Evolutionary conservation across 1,140 invertebrate species (phyloP).

Genomic region (Drosophila quadrilineata): DNA sequence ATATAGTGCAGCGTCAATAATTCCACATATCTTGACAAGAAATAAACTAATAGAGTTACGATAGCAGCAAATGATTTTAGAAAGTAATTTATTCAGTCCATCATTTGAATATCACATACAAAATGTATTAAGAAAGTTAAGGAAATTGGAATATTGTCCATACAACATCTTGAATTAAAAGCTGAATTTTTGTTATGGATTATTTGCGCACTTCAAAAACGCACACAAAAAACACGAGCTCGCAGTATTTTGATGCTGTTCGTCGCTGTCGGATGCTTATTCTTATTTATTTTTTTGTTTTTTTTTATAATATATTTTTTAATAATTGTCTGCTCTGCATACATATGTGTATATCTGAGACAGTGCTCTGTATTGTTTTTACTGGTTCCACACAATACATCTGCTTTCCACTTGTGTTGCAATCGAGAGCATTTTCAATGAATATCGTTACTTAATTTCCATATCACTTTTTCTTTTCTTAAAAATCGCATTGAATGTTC

Average conservation of each 20-base stretch:
- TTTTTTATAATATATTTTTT: too few species aligned
- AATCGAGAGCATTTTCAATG: not conserved
- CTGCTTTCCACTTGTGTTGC: not conserved
- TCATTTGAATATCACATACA: too few species aligned
- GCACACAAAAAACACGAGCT: constrained; percentile 15
- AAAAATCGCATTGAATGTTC: constrained; percentile 20
- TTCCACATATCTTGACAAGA: too few species aligned
- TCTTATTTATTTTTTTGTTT: constrained; percentile 8
- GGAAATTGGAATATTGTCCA: too few species aligned
- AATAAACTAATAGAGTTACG: too few species aligned
- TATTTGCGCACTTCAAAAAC: too few species aligned
- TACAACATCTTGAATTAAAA: too few species aligned
- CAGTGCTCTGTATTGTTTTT: not conserved
- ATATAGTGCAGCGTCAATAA: too few species aligned
- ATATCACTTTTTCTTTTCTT: constrained; percentile 19
- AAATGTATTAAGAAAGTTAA: too few species aligned
- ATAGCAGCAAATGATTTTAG: too few species aligned
- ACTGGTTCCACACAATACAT: not conserved
- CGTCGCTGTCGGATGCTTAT: constrained; percentile 8
- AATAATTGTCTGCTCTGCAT: constrained; percentile 6
- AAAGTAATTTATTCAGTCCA: too few species aligned
- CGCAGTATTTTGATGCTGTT: constrained; percentile 3
- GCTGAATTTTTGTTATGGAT: too few species aligned
- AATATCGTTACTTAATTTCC: constrained; percentile 11
- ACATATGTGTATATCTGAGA: constrained; percentile 6